Evolutionary conservation across 2,888 invertebrate genomes (phyloP), one percentile per base, ranked within the genome.

Genomic region (Merodon equestris): DNA sequence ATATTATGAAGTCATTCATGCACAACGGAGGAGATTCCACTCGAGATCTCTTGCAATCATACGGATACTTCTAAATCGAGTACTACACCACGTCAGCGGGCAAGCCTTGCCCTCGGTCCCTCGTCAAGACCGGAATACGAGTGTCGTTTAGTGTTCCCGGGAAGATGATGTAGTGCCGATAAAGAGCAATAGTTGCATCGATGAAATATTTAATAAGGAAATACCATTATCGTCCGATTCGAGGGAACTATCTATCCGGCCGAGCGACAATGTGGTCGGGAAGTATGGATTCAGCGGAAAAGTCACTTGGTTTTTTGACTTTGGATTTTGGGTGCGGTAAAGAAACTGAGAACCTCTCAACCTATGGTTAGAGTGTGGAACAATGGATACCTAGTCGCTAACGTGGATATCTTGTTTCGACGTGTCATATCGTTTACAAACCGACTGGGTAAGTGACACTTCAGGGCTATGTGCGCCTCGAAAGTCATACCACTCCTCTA

Each of bases 1-100:
- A 79, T 79, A 68, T 79, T 79, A 73, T 73, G 79, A 73, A 79
- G 79, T 66, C 79, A 68, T 79, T 70, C 73, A 79, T 79, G 79
- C 79, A 60, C 79, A 73, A 48, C 63, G 54, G 7, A 4, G 27
- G 58, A 74, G 67, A 73, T 74, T 74, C 73, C 53, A 13, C 18
- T 63, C 58, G 56, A 54, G 63, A 76, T 64, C 63, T 58, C 67
- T 36, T 51, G 27, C 66, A 68, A 63, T 67, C 58, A 48, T 53
- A 73, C 54, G n/a, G 48, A 17, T 40, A n/a, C 40, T 40, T n/a
- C 56, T 48, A 56, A 60, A 51, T 57, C 15, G 68, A 50, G 67
- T 34, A 56, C 68, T 51, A 4, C 27, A 27, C 27, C 58, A 51
- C 56, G 56, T 54, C n/a, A n/a, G n/a, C n/a, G n/a, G n/a, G n/a